Evolutionary conservation across 2,797 vertebrate genomes (phyloP).

Genomic region (Phaenicophaeus curvirostris): DNA sequence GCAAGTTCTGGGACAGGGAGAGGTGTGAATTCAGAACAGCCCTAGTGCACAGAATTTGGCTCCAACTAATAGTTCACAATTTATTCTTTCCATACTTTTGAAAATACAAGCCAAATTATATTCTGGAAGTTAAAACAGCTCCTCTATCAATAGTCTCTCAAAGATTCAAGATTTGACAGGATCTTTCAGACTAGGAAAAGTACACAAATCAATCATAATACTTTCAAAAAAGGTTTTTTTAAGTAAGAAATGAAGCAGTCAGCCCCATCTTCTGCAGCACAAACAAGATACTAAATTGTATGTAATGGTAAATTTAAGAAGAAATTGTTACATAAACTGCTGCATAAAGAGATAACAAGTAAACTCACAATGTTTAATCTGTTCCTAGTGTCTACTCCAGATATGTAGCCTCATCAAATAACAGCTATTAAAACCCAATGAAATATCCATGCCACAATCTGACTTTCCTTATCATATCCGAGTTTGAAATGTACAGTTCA

Average conservation of each 20-base stretch:
- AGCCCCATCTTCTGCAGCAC: background rate
- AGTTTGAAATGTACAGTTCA: background rate
- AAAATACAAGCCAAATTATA: background rate
- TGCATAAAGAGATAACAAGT: background rate
- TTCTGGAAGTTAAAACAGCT: background rate
- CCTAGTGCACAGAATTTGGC: background rate
- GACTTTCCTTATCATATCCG: background rate
- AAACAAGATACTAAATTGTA: background rate
- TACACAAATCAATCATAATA: background rate
- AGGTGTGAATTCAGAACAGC: background rate
- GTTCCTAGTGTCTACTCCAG: background rate
- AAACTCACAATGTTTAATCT: background rate
- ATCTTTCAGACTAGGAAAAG: background rate
- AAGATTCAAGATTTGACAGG: background rate
- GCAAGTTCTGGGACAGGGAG: background rate
- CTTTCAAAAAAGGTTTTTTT: background rate
- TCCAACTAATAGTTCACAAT: background rate
- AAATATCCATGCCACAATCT: background rate
- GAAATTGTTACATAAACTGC: background rate
- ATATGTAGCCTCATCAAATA: background rate
- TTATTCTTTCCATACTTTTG: background rate
- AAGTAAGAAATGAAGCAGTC: background rate
- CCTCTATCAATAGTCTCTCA: background rate
- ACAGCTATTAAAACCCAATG: background rate
- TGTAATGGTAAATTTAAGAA: background rate